Conservation (phyloP, 2,113 vertebrate species). For the Regulus satrapa region DNA sequence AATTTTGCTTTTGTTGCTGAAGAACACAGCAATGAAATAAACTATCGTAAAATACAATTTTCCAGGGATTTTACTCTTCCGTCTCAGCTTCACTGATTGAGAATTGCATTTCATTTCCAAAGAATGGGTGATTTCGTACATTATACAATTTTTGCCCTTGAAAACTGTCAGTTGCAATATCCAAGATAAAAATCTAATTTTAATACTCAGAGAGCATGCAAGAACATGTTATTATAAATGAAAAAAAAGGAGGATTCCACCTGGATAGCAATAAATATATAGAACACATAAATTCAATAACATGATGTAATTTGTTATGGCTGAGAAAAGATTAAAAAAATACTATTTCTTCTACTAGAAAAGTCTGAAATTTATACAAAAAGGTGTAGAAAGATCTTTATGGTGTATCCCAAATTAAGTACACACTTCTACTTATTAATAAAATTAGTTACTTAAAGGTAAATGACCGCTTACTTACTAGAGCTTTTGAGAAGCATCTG, state of each 20-base stretch:
- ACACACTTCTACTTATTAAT: not conserved
- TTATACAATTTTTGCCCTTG: not conserved
- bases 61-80: not conserved
- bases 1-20: not conserved
- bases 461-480: not conserved
- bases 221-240: not conserved
- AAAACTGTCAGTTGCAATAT: not conserved
- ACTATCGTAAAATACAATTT: not conserved
- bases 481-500: not conserved
- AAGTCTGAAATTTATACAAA: not conserved
- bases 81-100: not conserved
- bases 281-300: not conserved
- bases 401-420: not conserved
- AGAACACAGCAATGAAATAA: not conserved
- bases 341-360: not conserved
- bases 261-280: not conserved
- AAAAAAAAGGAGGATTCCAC: not conserved
- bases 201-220: not conserved
- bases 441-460: not conserved
- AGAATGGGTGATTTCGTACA: not conserved
- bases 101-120: not conserved
- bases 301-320: not conserved
- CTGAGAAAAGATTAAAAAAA: not conserved
- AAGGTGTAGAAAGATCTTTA: not conserved
- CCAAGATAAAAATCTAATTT: not conserved